Conservation (phyloP, 2,113 vertebrate genomes). For the Megaceryle torquata region DNA sequence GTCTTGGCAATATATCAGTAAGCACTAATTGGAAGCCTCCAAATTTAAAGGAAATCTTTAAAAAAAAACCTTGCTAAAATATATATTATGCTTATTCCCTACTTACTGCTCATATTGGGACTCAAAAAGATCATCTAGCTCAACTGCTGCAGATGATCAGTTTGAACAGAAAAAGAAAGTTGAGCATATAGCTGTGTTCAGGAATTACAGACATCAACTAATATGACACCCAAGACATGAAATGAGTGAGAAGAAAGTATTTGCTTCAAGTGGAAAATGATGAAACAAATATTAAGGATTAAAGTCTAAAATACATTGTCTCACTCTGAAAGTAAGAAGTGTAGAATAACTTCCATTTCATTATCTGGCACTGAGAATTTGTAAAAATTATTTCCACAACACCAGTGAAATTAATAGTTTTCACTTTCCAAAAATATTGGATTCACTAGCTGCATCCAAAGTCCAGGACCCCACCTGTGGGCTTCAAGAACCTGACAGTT, state of each 20-base stretch:
- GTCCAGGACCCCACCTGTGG: neutral
- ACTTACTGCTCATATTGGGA: neutral
- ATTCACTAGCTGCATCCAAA: neutral
- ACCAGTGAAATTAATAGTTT: neutral
- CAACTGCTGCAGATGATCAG: neutral
- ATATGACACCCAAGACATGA: accelerated
- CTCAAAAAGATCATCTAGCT: neutral
- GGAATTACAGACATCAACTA: neutral
- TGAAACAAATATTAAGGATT: neutral
- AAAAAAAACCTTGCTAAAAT: neutral
- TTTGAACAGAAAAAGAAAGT: neutral
- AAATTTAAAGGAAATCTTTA: neutral
- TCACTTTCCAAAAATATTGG: neutral
- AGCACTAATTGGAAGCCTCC: neutral
- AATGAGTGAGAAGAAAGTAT: neutral
- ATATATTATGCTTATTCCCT: neutral
- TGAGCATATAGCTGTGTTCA: neutral
- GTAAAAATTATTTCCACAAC: neutral
- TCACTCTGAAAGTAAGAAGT: neutral
- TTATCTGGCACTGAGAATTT: neutral
- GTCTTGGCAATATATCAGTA: neutral
- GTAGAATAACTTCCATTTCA: too few species aligned
- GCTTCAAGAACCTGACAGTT: neutral
- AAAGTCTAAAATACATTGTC: neutral
- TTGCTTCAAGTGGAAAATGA: neutral